phyloP scores from a whole-genome alignment of 1,140 invertebrate genomes.

The Eumaeus atala region DNA sequence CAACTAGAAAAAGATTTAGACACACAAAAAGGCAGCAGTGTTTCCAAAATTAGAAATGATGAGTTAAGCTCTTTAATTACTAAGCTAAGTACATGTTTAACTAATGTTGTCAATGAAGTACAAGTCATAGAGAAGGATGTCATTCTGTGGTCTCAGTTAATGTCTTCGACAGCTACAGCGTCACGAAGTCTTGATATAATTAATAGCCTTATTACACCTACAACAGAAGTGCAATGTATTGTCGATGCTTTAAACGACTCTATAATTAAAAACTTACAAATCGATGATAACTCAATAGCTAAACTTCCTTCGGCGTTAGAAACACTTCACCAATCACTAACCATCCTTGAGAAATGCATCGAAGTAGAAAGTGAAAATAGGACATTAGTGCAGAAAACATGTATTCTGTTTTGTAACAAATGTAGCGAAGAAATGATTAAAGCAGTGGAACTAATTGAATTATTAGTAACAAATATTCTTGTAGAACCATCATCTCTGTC shows the following conservation, averaged over 20 bases:
- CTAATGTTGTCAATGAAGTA: conserved; percentile 65
- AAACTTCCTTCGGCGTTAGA: conserved; percentile 76
- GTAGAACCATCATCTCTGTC: conserved; percentile 32
- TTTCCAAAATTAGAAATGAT: not conserved
- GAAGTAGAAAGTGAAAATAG: conserved; percentile 78
- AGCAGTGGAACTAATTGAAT: conserved; percentile 39
- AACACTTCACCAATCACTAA: conserved; percentile 76
- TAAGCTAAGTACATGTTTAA: conserved; percentile 33
- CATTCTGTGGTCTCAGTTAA: conserved; percentile 76
- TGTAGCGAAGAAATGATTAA: conserved; percentile 72
- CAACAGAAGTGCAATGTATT: conserved; percentile 78
- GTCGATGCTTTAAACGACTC: conserved; percentile 65
- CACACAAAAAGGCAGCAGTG: not conserved
- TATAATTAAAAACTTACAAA: conserved; percentile 51
- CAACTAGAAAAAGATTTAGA: conserved; percentile 33
- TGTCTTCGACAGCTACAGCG: conserved; percentile 77
- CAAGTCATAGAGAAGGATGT: conserved; percentile 76
- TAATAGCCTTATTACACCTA: conserved; percentile 76
- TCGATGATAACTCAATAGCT: conserved; percentile 72
- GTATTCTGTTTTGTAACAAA: conserved; percentile 76
- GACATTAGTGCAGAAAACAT: conserved; percentile 78
- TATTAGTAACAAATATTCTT: conserved; percentile 25
- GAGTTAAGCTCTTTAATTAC: conserved; percentile 15
- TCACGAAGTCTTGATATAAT: conserved; percentile 79
- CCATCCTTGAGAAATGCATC: conserved; percentile 80